Evolutionary conservation across 1,140 invertebrate genomes (phyloP), one percentile per base, ranked within the genome.

Genomic region (Dysdera silvatica): DNA sequence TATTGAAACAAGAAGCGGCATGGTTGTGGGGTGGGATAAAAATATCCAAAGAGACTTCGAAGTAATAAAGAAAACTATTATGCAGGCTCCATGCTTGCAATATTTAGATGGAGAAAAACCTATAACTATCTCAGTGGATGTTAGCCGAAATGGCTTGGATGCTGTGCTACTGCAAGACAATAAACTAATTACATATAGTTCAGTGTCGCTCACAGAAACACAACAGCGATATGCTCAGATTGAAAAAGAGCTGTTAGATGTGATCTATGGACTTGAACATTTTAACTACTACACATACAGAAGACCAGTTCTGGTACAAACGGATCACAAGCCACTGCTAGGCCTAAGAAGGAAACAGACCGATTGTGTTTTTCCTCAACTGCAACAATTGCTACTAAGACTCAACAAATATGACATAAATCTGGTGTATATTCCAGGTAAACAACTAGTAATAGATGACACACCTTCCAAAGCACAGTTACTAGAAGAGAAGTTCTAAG

Each of bases 271-370:
- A 24, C 24, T 55, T 14, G 64, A 68, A 54, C 63, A 69, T 40
- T 72, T 71, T 41, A 35, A 67, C 33, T 29, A 70, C n/a, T 73
- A 71, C 56, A 28, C 70, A 10, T 67, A 55, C 56, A 65, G 68
- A 2, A 53, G 49, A 29, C 60, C 14, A 14, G 26, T 63, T 10
- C 12, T 41, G 3, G 54, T 68, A 23, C 29, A 59, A 47, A 68
- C 67, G 10, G 67, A 68, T 24, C 67, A 65, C 40, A 68, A 63
- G 37, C 66, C 59, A 1, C 33, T 68, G 32, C 23, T 66, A 43
- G 47, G 49, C 3, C n/a, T 69, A 18, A 45, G 26, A 16, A 48
- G 56, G 26, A 31, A 49, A 20, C 45, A 29, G 2, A 26, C 52
- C 24, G 37, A 52, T 8, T 23, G 41, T 26, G 48, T 61, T 12